Evolutionary conservation across 2,113 vertebrate genomes (phyloP).

Genomic region (Pavo muticus): DNA sequence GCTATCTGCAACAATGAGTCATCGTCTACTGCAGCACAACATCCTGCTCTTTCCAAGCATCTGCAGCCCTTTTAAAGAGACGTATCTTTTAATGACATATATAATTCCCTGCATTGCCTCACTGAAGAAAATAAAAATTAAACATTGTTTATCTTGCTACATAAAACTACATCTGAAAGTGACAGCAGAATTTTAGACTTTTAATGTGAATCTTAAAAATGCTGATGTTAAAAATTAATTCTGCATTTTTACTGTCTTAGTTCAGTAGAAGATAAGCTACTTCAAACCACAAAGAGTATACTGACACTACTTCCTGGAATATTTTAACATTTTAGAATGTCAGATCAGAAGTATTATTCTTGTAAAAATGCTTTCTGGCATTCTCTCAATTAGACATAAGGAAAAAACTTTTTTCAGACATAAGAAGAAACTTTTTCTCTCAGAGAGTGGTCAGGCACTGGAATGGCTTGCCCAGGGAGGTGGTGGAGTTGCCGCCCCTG

Average conservation of each 20-base stretch:
- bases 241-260: neutral
- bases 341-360: neutral
- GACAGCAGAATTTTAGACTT: neutral
- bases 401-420: no score
- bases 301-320: neutral
- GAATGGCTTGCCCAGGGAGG: no score
- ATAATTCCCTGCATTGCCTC: neutral
- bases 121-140: constrained; percentile 5
- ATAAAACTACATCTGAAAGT: constrained; percentile 9
- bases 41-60: constrained; percentile 36
- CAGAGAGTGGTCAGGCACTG: no score
- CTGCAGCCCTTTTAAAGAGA: constrained; percentile 41
- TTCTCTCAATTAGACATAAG: neutral
- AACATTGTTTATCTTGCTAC: constrained; percentile 17
- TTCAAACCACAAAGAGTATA: neutral
- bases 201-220: neutral
- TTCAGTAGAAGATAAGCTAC: neutral
- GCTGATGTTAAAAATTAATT: neutral
- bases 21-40: constrained; percentile 75
- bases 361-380: neutral
- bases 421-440: no score
- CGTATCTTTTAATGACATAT: constrained; percentile 4
- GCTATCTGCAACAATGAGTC: constrained; percentile 81
- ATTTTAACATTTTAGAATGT: neutral
- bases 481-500: no score